A percentile compares a stretch with the other conserved stretches of the same genome.
These are phyloP conservation scores for Heteractis magnifica DNA, from an alignment of 92 coral and sea anemone genomes.

Conservation along the genomic window DNA sequence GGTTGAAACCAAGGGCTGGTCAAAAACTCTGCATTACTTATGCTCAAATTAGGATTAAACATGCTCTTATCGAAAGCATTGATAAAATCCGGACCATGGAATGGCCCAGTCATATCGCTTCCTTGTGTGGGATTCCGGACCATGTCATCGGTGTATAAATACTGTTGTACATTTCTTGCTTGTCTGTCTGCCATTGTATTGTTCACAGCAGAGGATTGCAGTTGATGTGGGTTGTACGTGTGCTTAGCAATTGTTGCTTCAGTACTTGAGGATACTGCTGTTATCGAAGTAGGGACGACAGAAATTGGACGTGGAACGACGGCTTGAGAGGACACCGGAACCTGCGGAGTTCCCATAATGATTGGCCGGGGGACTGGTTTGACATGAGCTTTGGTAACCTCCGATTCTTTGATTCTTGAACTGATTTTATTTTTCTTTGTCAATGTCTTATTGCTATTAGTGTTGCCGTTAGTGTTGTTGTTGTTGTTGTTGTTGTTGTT, in stretches of 20 bases:
- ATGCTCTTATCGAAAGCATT: constrained; percentile 59
- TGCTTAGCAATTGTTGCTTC: not conserved
- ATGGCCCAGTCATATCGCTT: constrained; percentile 35
- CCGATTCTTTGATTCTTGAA: not conserved
- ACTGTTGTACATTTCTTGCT: constrained; percentile 25
- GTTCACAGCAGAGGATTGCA: constrained; percentile 35
- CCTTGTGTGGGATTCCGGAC: constrained; percentile 37
- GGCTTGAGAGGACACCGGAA: constrained; percentile 35
- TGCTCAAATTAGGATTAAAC: constrained; percentile 38
- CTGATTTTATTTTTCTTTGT: not conserved
- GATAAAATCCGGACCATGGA: constrained; percentile 52
- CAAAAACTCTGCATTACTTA: constrained; percentile 50
- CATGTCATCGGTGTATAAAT: constrained; percentile 25
- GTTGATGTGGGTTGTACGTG: constrained; percentile 1
- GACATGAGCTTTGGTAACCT: not conserved
- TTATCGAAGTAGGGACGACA: not conserved
- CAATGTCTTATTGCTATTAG: not conserved
- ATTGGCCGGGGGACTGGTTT: not conserved
- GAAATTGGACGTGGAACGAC: constrained; percentile 5
- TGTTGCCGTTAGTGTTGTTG: constrained; percentile 19
- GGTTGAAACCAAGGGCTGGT: constrained; percentile 60
- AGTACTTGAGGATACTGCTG: not conserved
- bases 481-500: constrained; percentile 12
- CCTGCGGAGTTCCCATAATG: constrained; percentile 4
- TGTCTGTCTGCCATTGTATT: constrained; percentile 11